Conservation (phyloP, 2,797 vertebrate species). For the Neomorphus geoffroyi region DNA sequence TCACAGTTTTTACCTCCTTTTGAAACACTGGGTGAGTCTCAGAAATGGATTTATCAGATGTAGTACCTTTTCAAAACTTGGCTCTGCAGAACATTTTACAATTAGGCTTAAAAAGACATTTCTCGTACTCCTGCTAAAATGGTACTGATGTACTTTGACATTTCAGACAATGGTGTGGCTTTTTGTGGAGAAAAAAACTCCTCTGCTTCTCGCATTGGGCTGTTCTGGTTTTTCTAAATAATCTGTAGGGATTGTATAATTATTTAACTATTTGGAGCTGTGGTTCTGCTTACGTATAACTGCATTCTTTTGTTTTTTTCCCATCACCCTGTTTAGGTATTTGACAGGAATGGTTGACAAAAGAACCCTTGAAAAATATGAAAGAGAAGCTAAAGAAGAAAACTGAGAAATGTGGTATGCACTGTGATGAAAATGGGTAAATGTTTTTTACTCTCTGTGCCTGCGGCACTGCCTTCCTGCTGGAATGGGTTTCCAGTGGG, state of each 20-base stretch:
- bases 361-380: conserved; percentile 97
- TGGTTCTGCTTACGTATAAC: background rate
- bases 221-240: background rate
- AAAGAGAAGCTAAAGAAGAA: conserved; percentile 98
- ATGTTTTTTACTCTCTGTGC: background rate
- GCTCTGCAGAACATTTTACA: background rate
- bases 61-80: background rate
- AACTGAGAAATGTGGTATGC: conserved; percentile 98
- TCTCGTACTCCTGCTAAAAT: background rate
- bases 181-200: background rate
- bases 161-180: background rate
- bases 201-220: background rate
- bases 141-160: background rate
- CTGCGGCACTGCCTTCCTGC: background rate
- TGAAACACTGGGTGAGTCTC: background rate
- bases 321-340: conserved; percentile 79
- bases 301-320: background rate
- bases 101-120: background rate
- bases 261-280: background rate
- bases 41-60: background rate
- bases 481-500: background rate
- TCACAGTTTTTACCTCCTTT: background rate
- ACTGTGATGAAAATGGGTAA: background rate
- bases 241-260: background rate
- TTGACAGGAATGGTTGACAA: conserved; percentile 99